Conservation (phyloP, 2,797 vertebrate genomes). For the Spinibarbus caldwelli region DNA sequence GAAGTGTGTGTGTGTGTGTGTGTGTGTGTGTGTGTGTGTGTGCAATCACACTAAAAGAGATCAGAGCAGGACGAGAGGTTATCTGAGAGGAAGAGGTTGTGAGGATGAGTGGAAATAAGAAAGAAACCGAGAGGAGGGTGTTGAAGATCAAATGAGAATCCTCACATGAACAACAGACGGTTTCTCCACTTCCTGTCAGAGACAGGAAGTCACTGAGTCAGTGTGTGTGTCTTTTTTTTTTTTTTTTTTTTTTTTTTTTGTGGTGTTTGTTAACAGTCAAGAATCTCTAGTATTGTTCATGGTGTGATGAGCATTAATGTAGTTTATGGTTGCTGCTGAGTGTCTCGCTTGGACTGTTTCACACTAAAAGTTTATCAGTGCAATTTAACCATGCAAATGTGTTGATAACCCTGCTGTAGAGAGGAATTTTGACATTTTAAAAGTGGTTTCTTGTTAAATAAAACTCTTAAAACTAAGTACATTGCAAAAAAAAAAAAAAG, state of each 20-base stretch:
- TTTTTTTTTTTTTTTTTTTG: too few relatives aligned
- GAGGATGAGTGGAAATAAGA: conserved; percentile 31
- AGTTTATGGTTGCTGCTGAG: not conserved
- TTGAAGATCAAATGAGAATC: conserved; percentile 1
- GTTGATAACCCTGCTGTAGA: not conserved
- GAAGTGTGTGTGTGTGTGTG: conserved; percentile 6
- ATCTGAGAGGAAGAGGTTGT: not conserved
- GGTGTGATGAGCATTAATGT: not conserved
- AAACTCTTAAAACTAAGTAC: not conserved
- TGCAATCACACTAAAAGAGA: not conserved
- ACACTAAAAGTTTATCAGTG: not conserved
- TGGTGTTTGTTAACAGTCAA: not conserved
- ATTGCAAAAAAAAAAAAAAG: too few relatives aligned
- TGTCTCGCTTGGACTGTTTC: not conserved
- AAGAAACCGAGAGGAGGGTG: conserved; percentile 21
- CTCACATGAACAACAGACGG: conserved; percentile 24
- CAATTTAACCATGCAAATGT: not conserved
- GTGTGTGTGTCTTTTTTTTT: too few relatives aligned
- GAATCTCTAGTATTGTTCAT: not conserved
- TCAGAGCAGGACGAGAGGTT: not conserved
- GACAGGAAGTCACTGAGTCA: conserved; percentile 47
- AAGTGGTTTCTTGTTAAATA: not conserved
- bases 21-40: not conserved
- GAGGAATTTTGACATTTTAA: not conserved
- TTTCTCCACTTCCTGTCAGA: conserved; percentile 53